Percentiles rank a stretch among this genome's conserved stretches.
These are phyloP conservation scores for Hirtodrosophila alboralis DNA, from an alignment of 2,888 invertebrate genomes.

Conservation along the genomic window DNA sequence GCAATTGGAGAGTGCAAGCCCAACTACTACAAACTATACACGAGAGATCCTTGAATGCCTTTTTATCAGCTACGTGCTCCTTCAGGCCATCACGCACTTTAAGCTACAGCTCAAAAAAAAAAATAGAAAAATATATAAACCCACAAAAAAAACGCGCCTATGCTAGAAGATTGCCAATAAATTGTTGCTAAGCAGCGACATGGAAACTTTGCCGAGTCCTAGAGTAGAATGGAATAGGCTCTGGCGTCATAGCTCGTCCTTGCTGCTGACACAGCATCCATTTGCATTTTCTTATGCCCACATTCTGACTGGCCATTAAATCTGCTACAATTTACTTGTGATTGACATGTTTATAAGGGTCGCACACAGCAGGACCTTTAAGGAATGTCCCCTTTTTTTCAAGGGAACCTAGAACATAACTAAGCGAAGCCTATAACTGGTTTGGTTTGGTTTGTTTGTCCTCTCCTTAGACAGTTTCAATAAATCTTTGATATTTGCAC, in stretches of 20 bases:
- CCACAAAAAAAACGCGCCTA: conserved; percentile 48
- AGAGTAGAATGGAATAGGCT: conserved; percentile 15
- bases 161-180: conserved; percentile 62
- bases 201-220: conserved; percentile 31
- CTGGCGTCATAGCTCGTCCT: conserved; percentile 30
- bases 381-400: conserved; percentile 20
- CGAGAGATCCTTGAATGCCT: conserved; percentile 40
- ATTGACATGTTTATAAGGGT: conserved; percentile 81
- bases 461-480: conserved; percentile 33
- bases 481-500: conserved; percentile 72
- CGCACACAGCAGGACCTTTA: conserved; percentile 41
- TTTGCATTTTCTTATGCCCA: conserved; percentile 67
- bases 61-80: conserved; percentile 63
- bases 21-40: conserved; percentile 20
- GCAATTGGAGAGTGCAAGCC: conserved; percentile 64
- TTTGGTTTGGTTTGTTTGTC: conserved; percentile 1
- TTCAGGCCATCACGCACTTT: conserved; percentile 61
- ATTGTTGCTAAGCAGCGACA: conserved; percentile 68
- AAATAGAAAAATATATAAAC: conserved; percentile 2
- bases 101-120: conserved; percentile 38
- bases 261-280: conserved; percentile 47
- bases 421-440: conserved; percentile 57
- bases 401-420: conserved; percentile 23
- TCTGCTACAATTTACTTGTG: conserved; percentile 78
- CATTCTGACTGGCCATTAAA: conserved; percentile 64